Evolutionary conservation across 2,797 vertebrate species (phyloP).

Genomic region (Rachycentron canadum): DNA sequence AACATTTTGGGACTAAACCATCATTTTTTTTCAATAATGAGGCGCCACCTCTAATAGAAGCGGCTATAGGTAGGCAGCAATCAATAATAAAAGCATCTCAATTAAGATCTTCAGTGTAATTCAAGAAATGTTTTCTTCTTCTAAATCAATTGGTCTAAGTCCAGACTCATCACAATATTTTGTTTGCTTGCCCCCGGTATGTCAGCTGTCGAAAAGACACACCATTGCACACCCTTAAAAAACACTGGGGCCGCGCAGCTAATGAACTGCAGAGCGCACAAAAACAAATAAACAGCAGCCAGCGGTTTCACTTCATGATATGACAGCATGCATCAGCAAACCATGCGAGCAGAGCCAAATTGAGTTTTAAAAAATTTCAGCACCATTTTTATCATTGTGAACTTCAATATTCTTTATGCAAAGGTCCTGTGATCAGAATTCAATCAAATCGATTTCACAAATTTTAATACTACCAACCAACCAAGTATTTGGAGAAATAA

Average conservation of each 20-base stretch:
- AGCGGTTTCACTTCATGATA: constrained; percentile 41
- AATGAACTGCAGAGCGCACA: constrained; percentile 19
- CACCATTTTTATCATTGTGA: constrained; percentile 19
- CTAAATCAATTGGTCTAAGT: neutral
- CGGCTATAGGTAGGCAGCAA: too few relatives aligned
- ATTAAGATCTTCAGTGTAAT: too few relatives aligned
- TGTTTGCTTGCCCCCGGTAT: neutral
- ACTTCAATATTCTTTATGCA: neutral
- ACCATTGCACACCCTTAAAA: neutral
- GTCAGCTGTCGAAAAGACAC: constrained; percentile 5
- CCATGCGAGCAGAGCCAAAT: neutral
- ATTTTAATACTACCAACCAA: constrained; percentile 9
- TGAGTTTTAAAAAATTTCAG: neutral
- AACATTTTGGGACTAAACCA: too few relatives aligned
- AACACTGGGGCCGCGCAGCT: constrained; percentile 15
- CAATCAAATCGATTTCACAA: neutral
- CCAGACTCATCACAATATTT: neutral
- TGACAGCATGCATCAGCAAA: constrained; percentile 34
- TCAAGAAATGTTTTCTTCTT: too few relatives aligned
- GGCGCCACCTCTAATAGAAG: too few relatives aligned
- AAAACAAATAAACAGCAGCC: constrained; percentile 54
- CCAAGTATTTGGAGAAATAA: too few relatives aligned
- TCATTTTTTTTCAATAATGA: too few relatives aligned
- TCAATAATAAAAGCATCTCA: too few relatives aligned
- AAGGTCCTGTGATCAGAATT: neutral